Evolutionary conservation across 2,888 invertebrate genomes (phyloP), one percentile per base, ranked within the genome.

Genomic region (Diadegma fenestrale): DNA sequence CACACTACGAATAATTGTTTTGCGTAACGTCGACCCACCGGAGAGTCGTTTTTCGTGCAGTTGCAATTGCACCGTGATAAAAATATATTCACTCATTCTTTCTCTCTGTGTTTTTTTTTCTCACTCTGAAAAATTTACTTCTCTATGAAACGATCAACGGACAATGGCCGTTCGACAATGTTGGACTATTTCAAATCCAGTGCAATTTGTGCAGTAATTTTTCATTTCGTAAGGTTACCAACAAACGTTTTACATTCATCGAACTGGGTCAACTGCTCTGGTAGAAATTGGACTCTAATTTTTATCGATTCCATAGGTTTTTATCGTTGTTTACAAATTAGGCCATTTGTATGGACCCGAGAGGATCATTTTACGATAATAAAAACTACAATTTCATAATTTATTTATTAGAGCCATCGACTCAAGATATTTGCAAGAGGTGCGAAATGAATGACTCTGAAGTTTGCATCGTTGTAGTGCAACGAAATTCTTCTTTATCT

Each of bases 1-100:
- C 37, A 41, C 78, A 14, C 17, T 22, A 33, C 51, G 73, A 68
- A 54, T 84, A 84, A 84, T 84, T 78, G 77, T 81, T 84, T 84
- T 84, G 84, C 84, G 80, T 71, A 84, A 84, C 68, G 37, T 43
- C 48, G 61, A 71, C 17, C 48, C 19, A 48, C 48, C 48, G 33
- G 76, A 61, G 72, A 68, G 73, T 48, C 61, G 72, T 78, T 84
- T 84, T 84, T 78, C 78, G 78, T 69, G 68, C 73, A 73, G 48
- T 68, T 58, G 81, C 68, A 72, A 78, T 77, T 63, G 37, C 41
- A 68, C 30, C 61, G 72, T 54, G 41, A 61, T 66, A 22, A 77
- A 48, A 33, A 48, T 6, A 45, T 30, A 19, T 19, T 30, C 61
- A n/a, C 12, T 43, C 30, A 66, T 51, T 64, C 4, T 69, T 19